Base-by-base conservation (phyloP, 2,797 vertebrate species). In the Pampus argenteus region DNA sequence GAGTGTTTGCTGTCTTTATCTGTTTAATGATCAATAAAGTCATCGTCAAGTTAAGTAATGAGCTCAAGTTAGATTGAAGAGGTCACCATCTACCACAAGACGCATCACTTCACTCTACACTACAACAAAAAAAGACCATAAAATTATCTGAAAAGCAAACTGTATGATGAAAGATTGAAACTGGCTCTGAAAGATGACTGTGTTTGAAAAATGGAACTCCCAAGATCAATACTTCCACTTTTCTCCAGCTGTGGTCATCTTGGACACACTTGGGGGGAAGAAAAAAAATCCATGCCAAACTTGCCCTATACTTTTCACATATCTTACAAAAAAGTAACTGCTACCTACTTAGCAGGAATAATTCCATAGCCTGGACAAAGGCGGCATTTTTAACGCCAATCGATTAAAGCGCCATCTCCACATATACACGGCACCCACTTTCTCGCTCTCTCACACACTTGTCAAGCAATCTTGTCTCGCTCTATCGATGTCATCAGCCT, bases 401-500 rank as follows among this genome's bases (percentile, higher is more conserved):
- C 71, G 26, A 76, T 90, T 56, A 63, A 66, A 58, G 29, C 47
- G 42, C 58, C 10, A 42, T 79, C 64, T 58, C 34, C 55, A 50
- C 76, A 72, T 55, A 78, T 42, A 57, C 44, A 77, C 57, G 50
- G 15, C 14, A 17, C 34, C 47, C 18, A 38, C 34, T 48, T 48
- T 60, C n/a, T 48, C 67, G 4, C 25, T 40, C 64, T 40, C 64
- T n/a, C 63, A 34, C 55, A 72, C 72, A 78, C 77, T 79, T 80
- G 81, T 85, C 81, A 84, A 82, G 50, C 78, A 59, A 79, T 89
- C 82, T 79, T 65, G 81, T 86, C 84, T 83, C 44, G 71, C 61
- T 91, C 68, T 82, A 76, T 87, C 79, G 74, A 82, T 88, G 87
- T 85, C 80, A 89, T 89, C 89, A 79, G 93, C 91, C 93, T 93